Base-by-base conservation (phyloP, 2,888 invertebrate genomes). In the Corythucha ciliata region DNA sequence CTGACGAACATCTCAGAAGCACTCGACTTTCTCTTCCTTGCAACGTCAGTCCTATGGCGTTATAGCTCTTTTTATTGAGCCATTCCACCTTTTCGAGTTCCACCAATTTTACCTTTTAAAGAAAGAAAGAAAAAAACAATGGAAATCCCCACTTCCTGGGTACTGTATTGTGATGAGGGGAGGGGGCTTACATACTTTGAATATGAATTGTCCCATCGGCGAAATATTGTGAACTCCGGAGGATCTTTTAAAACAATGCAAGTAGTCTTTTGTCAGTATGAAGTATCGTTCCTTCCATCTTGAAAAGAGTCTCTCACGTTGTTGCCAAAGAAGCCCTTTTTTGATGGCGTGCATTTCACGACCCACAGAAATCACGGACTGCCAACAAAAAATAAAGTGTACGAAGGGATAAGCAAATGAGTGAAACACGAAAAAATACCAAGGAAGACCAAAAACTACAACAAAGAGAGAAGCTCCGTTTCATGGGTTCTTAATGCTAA, bases 271-370 rank as follows among this genome's bases (percentile, higher is more conserved):
- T 56, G 79, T 79, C 40, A 79, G 70, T 60, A 79, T 74, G 66
- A 79, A 78, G 62, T 77, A 79, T 63, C 79, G 70, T 64, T 79
- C 78, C 66, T 79, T 79, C 79, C 79, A 79, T 56, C 79, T 68
- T 52, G 77, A 77, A 68, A 78, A 78, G 48, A 78, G 67, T 59
- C 76, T 73, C 65, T 79, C 78, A 53, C 78, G 67, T 63, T 78
- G 78, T 65, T 78, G 78, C 75, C 77, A 77, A 53, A 79, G 68
- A 41, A 79, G 70, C 53, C 79, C 79, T 51, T 76, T 73, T 66
- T 78, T 79, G 63, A 79, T 74, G 57, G 77, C 77, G 61, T 76
- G 76, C 68, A 63, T 68, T 71, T 67, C 60, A 45, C 55, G 51
- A 16, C 57, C 57, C 45, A 57, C 50, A 42, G 61, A 59, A 51